Evolutionary conservation across 2,888 invertebrate genomes (phyloP).

Genomic region (Ophion obscuratus): DNA sequence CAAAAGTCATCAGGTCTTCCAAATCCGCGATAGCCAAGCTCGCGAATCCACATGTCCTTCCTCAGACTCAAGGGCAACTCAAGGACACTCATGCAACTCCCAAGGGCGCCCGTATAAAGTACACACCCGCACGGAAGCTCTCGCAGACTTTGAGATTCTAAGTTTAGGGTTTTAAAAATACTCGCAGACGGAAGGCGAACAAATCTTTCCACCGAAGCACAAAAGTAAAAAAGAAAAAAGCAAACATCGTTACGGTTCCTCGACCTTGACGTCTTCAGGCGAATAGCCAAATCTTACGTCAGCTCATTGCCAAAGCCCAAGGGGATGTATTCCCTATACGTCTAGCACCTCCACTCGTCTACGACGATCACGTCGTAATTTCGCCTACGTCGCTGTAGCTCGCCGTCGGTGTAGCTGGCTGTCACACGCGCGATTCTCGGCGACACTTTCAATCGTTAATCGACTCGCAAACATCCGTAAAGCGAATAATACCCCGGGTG

Average conservation of each 20-base stretch:
- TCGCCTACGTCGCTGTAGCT: neutral
- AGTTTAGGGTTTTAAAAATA: neutral
- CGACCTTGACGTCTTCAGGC: slow-evolving; percentile 33
- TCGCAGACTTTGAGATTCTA: neutral
- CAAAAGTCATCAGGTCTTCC: too few relatives aligned
- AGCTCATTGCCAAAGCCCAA: slow-evolving; percentile 14
- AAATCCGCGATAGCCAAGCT: too few relatives aligned
- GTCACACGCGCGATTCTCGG: slow-evolving; percentile 19
- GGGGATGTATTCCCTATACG: slow-evolving; percentile 17
- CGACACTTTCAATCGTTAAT: slow-evolving; percentile 24
- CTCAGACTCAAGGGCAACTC: neutral
- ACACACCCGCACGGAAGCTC: too few relatives aligned
- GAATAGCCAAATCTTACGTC: slow-evolving; percentile 48
- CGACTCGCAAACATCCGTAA: slow-evolving; percentile 9
- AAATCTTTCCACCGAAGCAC: neutral
- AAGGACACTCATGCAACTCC: neutral
- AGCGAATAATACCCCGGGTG: neutral
- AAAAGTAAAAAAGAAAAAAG: neutral
- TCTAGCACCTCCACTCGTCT: slow-evolving; percentile 16
- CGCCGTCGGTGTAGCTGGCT: neutral
- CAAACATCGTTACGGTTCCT: slow-evolving; percentile 21
- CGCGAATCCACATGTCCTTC: too few relatives aligned
- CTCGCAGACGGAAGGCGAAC: neutral
- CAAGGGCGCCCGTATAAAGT: neutral
- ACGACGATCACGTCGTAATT: slow-evolving; percentile 29